Conservation (phyloP, 2,797 vertebrate species). For the Chrysolophus pictus region DNA sequence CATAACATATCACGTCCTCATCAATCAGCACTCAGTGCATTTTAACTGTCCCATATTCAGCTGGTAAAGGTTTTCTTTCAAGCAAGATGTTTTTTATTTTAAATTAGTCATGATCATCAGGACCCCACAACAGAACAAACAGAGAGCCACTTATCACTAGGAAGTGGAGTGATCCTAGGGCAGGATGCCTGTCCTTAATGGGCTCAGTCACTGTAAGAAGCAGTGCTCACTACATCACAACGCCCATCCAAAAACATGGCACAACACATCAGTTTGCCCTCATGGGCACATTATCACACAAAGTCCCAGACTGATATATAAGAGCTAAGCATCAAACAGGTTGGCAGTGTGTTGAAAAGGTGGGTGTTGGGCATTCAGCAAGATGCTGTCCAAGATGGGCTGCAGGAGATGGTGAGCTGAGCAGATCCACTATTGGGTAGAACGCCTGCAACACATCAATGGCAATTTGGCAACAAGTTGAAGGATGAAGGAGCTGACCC, state of each 20-base stretch:
- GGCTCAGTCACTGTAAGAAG: background rate
- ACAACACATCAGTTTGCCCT: background rate
- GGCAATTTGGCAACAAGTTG: background rate
- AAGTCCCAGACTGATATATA: background rate
- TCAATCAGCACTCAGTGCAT: constrained; percentile 22
- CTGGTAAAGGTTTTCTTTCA: background rate
- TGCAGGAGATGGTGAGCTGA: background rate
- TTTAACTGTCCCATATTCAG: background rate
- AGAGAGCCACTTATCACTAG: background rate
- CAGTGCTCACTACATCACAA: background rate
- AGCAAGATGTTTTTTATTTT: constrained; percentile 10
- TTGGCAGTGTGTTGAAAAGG: background rate
- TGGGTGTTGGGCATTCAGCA: background rate
- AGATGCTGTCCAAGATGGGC: background rate
- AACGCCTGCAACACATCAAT: background rate
- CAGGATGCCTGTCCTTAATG: background rate
- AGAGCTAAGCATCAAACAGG: background rate
- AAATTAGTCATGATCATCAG: background rate
- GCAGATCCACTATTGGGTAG: background rate
- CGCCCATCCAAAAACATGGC: background rate
- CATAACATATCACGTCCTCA: constrained; percentile 4
- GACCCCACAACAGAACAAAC: background rate
- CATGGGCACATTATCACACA: background rate
- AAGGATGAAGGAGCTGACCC: background rate
- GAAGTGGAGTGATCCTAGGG: background rate